Evolutionary conservation across 37 sponge, comb jelly and placozoan species (phyloP).

Genomic region (Agelas oroides): DNA sequence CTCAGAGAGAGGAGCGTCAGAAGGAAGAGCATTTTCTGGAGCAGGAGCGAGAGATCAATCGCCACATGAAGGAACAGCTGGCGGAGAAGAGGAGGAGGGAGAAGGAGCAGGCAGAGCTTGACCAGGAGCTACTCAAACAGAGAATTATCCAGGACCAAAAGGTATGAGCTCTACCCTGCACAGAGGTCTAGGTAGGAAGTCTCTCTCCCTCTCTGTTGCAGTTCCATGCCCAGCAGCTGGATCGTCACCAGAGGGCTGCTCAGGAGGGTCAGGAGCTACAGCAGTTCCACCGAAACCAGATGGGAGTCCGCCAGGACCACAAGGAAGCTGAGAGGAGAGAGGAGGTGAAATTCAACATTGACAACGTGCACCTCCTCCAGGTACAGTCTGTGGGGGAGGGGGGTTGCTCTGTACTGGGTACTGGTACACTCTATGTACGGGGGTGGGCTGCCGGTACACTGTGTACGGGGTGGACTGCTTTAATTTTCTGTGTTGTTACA

Average conservation of each 20-base stretch:
- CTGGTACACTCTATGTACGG: too few relatives aligned
- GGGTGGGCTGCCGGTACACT: too few relatives aligned
- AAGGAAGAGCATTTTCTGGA: slow-evolving; percentile 36
- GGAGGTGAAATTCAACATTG: background rate
- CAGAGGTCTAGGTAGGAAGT: too few relatives aligned
- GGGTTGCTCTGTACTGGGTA: too few relatives aligned
- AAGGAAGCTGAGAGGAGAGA: background rate
- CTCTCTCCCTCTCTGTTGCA: background rate
- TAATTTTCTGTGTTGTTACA: too few relatives aligned
- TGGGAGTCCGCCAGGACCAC: slow-evolving; percentile 1
- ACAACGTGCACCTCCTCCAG: slow-evolving; percentile 1
- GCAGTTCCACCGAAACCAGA: slow-evolving; percentile 34
- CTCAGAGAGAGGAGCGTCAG: slow-evolving; percentile 58
- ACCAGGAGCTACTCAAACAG: slow-evolving; percentile 58
- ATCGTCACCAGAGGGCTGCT: background rate
- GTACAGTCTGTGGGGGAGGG: background rate
- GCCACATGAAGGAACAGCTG: slow-evolving; percentile 72
- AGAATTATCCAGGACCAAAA: slow-evolving; percentile 68
- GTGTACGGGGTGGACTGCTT: too few relatives aligned
- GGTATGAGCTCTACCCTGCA: slow-evolving; percentile 25
- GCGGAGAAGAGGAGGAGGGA: slow-evolving; percentile 32
- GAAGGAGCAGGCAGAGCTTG: slow-evolving; percentile 46
- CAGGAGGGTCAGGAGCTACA: slow-evolving; percentile 26
- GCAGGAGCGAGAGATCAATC: slow-evolving; percentile 49
- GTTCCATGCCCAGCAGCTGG: slow-evolving; percentile 49